Evolutionary conservation across 1,140 invertebrate species (phyloP).

Genomic region (Tetragonula clypearis): DNA sequence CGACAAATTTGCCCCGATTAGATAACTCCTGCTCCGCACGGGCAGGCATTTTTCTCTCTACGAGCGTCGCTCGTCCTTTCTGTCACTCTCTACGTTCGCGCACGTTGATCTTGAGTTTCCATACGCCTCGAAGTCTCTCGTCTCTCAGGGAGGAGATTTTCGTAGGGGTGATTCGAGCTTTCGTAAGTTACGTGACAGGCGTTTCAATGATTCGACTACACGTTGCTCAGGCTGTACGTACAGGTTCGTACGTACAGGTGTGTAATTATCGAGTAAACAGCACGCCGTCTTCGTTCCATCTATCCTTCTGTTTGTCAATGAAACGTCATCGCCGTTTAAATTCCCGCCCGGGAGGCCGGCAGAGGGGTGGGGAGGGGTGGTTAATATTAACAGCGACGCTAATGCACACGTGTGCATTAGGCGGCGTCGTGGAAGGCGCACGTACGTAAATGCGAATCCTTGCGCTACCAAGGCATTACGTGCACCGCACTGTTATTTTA

Average conservation of each 20-base stretch:
- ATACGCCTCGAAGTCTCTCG: too few species aligned
- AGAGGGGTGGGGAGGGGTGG: too few species aligned
- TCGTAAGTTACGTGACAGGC: not conserved
- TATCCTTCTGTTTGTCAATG: not conserved
- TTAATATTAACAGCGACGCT: conserved; percentile 2
- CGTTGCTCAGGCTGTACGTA: not conserved
- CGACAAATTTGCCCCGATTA: conserved; percentile 12
- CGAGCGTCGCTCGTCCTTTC: not conserved
- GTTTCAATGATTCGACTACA: not conserved
- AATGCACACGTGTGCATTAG: conserved; percentile 14
- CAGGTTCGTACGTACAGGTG: not conserved
- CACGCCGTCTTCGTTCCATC: not conserved
- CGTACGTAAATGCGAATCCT: conserved; percentile 28
- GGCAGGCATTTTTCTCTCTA: not conserved
- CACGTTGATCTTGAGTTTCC: not conserved
- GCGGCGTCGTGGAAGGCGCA: conserved; percentile 11
- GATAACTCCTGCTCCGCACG: not conserved
- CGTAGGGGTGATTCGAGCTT: too few species aligned
- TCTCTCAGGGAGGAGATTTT: too few species aligned
- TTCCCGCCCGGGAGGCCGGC: not conserved
- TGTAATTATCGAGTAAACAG: not conserved
- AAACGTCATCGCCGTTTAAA: conserved; percentile 18
- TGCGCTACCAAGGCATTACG: not conserved
- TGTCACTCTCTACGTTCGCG: too few species aligned
- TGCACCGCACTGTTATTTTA: conserved; percentile 25